These are phyloP conservation scores for Cettia cetti DNA, from an alignment of 2,113 vertebrate species.

Conservation along the genomic window DNA sequence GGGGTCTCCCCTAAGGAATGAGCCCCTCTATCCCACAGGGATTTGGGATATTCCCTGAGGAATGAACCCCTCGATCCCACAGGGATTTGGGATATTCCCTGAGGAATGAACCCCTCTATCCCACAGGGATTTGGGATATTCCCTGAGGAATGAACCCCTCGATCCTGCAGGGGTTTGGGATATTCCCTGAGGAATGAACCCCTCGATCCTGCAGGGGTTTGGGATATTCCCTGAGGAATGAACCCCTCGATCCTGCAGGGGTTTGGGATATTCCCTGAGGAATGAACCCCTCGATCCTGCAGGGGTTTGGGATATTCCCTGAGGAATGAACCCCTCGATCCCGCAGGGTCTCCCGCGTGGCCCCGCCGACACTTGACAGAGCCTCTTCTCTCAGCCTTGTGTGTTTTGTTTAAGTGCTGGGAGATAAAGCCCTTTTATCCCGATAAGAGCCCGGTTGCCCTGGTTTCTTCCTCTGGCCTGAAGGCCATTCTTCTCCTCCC, in stretches of 20 bases:
- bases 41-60: not conserved
- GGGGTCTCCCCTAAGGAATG: not conserved
- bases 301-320: no score
- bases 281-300: no score
- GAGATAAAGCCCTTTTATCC: slow-evolving; percentile 71
- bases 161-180: not conserved
- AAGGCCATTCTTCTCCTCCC: slow-evolving; percentile 64
- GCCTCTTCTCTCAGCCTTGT: slow-evolving; percentile 45
- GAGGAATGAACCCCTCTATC: no score
- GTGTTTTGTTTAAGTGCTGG: slow-evolving; percentile 69
- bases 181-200: not conserved
- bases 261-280: not conserved
- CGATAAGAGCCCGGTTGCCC: slow-evolving; percentile 61
- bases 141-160: no score
- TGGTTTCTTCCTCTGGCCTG: slow-evolving; percentile 66
- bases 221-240: not conserved
- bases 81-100: not conserved
- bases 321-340: no score
- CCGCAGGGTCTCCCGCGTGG: not conserved
- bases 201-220: rapidly evolving
- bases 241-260: not conserved
- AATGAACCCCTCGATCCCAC: rapidly evolving
- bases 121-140: not conserved
- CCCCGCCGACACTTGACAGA: slow-evolving; percentile 43
- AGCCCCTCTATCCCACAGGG: rapidly evolving